A percentile compares a stretch with the other conserved stretches of the same genome.
Evolutionary conservation across 2,113 vertebrate genomes (phyloP).

Genomic region (Cololabis saira): DNA sequence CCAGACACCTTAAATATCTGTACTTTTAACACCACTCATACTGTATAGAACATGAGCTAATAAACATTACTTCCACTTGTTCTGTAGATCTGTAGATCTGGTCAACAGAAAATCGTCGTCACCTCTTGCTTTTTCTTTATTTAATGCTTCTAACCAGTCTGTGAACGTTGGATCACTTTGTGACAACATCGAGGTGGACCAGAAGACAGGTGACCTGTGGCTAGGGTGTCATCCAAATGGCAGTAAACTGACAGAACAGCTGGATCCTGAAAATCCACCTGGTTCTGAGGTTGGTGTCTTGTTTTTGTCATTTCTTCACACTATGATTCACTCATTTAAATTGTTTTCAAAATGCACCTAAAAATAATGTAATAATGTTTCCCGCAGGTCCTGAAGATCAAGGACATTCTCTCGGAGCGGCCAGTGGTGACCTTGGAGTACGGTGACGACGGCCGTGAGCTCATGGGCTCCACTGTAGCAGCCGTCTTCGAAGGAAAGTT

Average conservation of each 20-base stretch:
- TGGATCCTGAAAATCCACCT: constrained; percentile 81
- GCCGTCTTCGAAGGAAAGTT: constrained; percentile 79
- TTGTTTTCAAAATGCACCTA: constrained; percentile 52
- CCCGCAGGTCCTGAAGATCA: constrained; percentile 81
- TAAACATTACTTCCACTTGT: neutral
- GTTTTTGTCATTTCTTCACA: neutral
- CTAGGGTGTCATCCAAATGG: constrained; percentile 87
- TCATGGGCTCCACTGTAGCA: constrained; percentile 87
- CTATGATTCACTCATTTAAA: constrained; percentile 18
- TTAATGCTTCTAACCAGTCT: constrained; percentile 65
- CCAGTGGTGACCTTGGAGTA: constrained; percentile 86
- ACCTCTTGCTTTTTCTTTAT: neutral
- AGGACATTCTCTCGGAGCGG: constrained; percentile 86
- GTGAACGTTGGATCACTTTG: constrained; percentile 82
- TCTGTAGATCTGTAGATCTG: no score
- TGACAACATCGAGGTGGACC: constrained; percentile 89
- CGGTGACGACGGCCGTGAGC: constrained; percentile 82
- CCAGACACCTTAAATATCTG: no score
- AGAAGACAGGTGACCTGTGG: constrained; percentile 87
- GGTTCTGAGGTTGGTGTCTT: constrained; percentile 85
- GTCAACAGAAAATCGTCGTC: neutral
- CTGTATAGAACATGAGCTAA: neutral
- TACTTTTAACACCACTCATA: neutral
- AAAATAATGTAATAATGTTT: constrained; percentile 37
- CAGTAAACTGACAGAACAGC: constrained; percentile 51